These are phyloP conservation scores for Enhydra lutris DNA, from an alignment of 2,113 vertebrate species.

Conservation along the genomic window DNA sequence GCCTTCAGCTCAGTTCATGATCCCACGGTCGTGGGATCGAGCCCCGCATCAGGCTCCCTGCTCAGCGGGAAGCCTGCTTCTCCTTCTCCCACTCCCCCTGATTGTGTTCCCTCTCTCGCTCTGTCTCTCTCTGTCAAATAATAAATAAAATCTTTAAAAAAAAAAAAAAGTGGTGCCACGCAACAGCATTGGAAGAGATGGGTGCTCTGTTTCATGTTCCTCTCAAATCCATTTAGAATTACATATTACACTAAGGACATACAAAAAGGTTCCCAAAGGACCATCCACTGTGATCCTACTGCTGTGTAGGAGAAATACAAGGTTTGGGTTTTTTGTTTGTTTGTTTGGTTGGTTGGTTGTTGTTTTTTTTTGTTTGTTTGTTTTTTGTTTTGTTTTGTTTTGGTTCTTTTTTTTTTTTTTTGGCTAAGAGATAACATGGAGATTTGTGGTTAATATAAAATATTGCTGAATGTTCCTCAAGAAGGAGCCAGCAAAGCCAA, in stretches of 20 bases:
- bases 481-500: constrained; percentile 22
- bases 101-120: too few species aligned
- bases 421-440: not conserved
- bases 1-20: too few species aligned
- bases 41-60: too few species aligned
- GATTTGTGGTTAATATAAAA: not conserved
- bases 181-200: not conserved
- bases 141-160: too few species aligned
- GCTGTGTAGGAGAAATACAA: not conserved
- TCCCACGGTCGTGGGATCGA: too few species aligned
- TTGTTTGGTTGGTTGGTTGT: not conserved
- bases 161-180: not conserved
- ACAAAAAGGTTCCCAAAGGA: not conserved
- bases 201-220: not conserved
- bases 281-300: not conserved
- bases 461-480: not conserved
- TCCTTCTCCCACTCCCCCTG: too few species aligned
- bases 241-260: not conserved
- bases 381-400: not conserved
- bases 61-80: too few species aligned
- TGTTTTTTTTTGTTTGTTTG: not conserved
- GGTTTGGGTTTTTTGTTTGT: not conserved
- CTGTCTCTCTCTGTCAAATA: too few species aligned
- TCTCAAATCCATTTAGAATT: not conserved
- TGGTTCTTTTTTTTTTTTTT: not conserved